phyloP scores from a whole-genome alignment of 2,888 invertebrate species.

The Watsonalla binaria region DNA sequence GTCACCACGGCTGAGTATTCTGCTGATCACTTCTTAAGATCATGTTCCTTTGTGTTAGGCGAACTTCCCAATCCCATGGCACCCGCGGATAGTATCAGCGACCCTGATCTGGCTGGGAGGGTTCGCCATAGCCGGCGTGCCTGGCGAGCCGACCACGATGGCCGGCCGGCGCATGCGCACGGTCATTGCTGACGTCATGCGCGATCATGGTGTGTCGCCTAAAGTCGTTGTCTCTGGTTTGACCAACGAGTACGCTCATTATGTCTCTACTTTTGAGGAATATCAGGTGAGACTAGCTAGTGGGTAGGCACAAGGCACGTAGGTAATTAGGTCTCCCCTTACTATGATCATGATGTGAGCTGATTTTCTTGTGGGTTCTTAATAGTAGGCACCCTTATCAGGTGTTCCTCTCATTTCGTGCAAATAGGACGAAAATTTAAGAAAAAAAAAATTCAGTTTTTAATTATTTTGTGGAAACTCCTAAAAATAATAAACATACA shows the following conservation, averaged over 20 bases:
- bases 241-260: conserved; percentile 89
- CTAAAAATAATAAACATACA: too few species aligned
- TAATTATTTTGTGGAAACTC: too few species aligned
- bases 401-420: too few species aligned
- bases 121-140: conserved; percentile 84
- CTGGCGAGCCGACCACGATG: conserved; percentile 94
- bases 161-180: conserved; percentile 83
- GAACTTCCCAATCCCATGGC: conserved; percentile 86
- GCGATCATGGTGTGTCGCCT: conserved; percentile 49
- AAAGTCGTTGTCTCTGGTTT: conserved; percentile 86
- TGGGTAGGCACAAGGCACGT: too few species aligned
- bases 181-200: conserved; percentile 59
- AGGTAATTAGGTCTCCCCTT: too few species aligned
- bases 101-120: conserved; percentile 85
- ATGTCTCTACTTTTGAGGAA: conserved; percentile 89
- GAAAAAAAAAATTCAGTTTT: too few species aligned
- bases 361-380: too few species aligned
- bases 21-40: too few species aligned
- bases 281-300: conserved; percentile 81
- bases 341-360: too few species aligned
- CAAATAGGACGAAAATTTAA: too few species aligned
- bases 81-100: conserved; percentile 84
- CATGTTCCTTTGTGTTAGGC: conserved; percentile 31
- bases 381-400: too few species aligned
- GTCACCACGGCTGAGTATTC: too few species aligned